These are phyloP conservation scores for Lasioglossum leucozonium DNA, from an alignment of 2,888 invertebrate species.

Conservation along the genomic window DNA sequence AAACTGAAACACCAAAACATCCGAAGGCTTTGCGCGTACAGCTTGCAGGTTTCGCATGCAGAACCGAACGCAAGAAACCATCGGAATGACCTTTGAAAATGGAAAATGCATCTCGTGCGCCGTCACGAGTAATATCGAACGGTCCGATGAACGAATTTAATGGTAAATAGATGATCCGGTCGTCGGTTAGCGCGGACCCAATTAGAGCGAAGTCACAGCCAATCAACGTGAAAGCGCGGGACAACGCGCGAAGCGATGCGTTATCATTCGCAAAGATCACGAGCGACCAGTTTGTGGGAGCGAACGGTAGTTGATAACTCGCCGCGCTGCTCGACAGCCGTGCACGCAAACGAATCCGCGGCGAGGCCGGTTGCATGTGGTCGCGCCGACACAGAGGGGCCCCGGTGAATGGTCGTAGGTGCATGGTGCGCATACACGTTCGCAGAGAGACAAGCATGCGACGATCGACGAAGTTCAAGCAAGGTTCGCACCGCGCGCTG, in stretches of 20 bases:
- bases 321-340: constrained; percentile 39
- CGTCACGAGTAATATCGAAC: neutral
- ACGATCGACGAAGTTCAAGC: constrained; percentile 51
- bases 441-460: neutral
- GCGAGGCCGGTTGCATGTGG: neutral
- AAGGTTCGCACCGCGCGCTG: constrained; percentile 60
- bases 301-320: constrained; percentile 66
- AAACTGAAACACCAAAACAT: too few relatives aligned
- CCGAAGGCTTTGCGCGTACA: too few relatives aligned
- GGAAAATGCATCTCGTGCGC: neutral
- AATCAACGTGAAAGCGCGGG: constrained; percentile 63
- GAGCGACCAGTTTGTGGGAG: constrained; percentile 66
- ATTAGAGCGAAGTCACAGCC: constrained; percentile 59
- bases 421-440: neutral
- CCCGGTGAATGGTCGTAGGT: constrained; percentile 17
- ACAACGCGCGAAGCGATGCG: constrained; percentile 64
- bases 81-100: neutral
- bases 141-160: constrained; percentile 2
- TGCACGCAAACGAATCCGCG: constrained; percentile 38
- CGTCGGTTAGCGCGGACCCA: constrained; percentile 48
- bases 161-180: constrained; percentile 25
- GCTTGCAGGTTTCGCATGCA: neutral
- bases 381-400: constrained; percentile 14
- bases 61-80: neutral
- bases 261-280: constrained; percentile 65